A percentile compares a stretch with the other conserved stretches of the same genome.
phyloP scores from a whole-genome alignment of 2,888 invertebrate genomes.

The Chouioia cunea region DNA sequence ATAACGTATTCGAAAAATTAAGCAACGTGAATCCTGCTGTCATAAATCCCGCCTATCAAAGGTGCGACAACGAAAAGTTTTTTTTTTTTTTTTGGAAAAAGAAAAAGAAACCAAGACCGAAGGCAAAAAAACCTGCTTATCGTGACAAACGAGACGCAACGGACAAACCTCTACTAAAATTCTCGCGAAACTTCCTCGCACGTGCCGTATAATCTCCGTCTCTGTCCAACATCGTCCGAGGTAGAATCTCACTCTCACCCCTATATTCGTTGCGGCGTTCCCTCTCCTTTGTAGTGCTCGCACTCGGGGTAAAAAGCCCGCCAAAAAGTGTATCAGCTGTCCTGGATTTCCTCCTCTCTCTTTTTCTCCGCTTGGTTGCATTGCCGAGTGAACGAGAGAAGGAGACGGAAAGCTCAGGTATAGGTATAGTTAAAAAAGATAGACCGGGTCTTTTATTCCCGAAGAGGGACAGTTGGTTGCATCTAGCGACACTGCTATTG shows the following conservation, averaged over 20 bases:
- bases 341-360: conserved; percentile 57
- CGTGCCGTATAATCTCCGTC: conserved; percentile 35
- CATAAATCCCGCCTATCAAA: too few relatives aligned
- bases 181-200: not conserved
- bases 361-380: not conserved
- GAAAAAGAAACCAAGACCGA: too few relatives aligned
- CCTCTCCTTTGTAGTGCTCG: conserved; percentile 29
- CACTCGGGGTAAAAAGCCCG: conserved; percentile 54
- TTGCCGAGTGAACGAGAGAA: not conserved
- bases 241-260: not conserved
- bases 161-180: too few relatives aligned
- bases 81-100: too few relatives aligned
- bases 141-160: too few relatives aligned
- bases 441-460: too few relatives aligned
- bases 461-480: conserved; percentile 16
- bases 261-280: not conserved
- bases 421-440: conserved; percentile 1
- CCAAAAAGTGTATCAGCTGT: conserved; percentile 68
- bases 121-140: too few relatives aligned
- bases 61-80: too few relatives aligned
- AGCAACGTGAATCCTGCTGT: too few relatives aligned
- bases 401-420: conserved; percentile 2
- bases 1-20: too few relatives aligned
- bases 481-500: conserved; percentile 21
- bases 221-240: conserved; percentile 7